Conservation (phyloP, 2,113 vertebrate species). For the Turdus rufiventris region DNA sequence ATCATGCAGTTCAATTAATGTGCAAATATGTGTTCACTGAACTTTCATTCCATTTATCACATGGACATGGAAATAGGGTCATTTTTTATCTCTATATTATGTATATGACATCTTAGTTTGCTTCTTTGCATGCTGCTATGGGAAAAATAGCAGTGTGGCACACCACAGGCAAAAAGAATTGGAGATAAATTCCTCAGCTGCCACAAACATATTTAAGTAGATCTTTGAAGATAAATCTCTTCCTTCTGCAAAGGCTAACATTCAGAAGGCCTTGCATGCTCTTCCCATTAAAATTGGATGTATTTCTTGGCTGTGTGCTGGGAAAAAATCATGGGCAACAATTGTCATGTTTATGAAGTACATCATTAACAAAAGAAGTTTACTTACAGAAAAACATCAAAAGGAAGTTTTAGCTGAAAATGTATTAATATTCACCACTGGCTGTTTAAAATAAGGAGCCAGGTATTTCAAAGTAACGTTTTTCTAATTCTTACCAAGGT, state of each 20-base stretch:
- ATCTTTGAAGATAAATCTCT: slow-evolving; percentile 74
- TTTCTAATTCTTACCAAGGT: not conserved
- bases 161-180: slow-evolving; percentile 59
- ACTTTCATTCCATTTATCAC: slow-evolving; percentile 76
- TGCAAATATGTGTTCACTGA: slow-evolving; percentile 77
- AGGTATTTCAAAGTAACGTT: not conserved
- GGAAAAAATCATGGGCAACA: slow-evolving; percentile 47
- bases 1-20: slow-evolving; percentile 77
- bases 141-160: slow-evolving; percentile 66
- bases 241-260: slow-evolving; percentile 58
- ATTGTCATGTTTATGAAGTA: slow-evolving; percentile 48
- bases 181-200: slow-evolving; percentile 75
- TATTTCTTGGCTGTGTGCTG: slow-evolving; percentile 17
- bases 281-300: slow-evolving; percentile 57
- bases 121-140: slow-evolving; percentile 63
- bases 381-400: slow-evolving; percentile 13
- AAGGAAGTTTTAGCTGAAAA: slow-evolving; percentile 17
- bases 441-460: not conserved
- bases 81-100: slow-evolving; percentile 80
- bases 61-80: slow-evolving; percentile 74
- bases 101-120: slow-evolving; percentile 76
- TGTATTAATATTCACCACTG: not conserved
- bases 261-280: slow-evolving; percentile 40
- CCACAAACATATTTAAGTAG: slow-evolving; percentile 67
- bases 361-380: slow-evolving; percentile 10